Percentiles rank a stretch among this genome's conserved stretches.
Evolutionary conservation across 2,797 vertebrate species (phyloP).

Genomic region (Sebastes flavidus): DNA sequence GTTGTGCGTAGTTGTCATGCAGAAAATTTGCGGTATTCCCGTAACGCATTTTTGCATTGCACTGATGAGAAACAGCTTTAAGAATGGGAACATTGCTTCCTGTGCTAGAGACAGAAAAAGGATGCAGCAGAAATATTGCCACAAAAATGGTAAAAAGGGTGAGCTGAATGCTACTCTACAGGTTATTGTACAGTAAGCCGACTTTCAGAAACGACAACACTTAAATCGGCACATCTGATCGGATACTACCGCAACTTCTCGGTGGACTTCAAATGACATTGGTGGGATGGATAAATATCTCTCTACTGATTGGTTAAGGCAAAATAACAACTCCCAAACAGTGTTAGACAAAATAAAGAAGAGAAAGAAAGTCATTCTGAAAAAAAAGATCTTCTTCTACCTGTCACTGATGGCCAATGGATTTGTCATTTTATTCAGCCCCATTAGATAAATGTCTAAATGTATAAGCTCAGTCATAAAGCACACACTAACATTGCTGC

Average conservation of each 20-base stretch:
- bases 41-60: too few species aligned
- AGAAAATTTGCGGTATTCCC: too few species aligned
- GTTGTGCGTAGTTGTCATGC: too few species aligned
- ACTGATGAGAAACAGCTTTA: neutral
- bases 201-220: neutral
- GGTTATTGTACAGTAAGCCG: neutral
- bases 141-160: too few species aligned
- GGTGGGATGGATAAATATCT: neutral
- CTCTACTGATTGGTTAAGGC: neutral
- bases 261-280: neutral
- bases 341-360: neutral
- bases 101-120: neutral
- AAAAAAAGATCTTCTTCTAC: neutral
- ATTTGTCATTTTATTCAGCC: neutral
- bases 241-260: too few species aligned
- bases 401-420: neutral
- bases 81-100: neutral
- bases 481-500: too few species aligned
- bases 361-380: neutral
- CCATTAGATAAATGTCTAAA: neutral
- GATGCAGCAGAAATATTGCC: neutral
- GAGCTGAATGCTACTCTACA: neutral
- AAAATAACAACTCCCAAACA: neutral
- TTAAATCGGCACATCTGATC: neutral
- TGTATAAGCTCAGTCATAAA: neutral